Conservation (phyloP, 2,113 vertebrate species). For the Muntiacus muntjak region DNA sequence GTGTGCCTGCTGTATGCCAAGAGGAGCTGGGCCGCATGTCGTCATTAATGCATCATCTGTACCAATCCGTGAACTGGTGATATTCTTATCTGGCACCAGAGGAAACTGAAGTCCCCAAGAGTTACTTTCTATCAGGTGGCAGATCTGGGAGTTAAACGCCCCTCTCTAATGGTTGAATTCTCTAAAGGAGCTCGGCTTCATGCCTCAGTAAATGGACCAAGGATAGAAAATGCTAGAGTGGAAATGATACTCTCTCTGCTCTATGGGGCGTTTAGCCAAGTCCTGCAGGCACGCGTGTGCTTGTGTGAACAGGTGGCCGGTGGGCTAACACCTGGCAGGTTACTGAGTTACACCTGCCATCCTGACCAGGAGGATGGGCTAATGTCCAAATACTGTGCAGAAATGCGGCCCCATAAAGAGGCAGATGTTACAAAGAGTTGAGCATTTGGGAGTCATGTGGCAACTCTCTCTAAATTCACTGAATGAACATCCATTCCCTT, state of each 20-base stretch:
- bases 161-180: too few relatives aligned
- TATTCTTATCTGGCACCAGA: background rate
- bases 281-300: rapidly evolving
- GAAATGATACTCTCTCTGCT: background rate
- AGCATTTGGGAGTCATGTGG: background rate
- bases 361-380: background rate
- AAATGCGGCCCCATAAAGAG: background rate
- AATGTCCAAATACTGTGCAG: background rate
- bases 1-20: background rate
- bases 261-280: background rate
- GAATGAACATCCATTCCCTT: rapidly evolving
- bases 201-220: rapidly evolving
- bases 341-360: background rate
- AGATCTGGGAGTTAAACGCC: background rate
- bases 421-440: background rate
- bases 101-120: background rate
- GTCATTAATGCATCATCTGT: rapidly evolving
- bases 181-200: background rate
- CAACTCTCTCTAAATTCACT: background rate
- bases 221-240: background rate
- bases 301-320: background rate
- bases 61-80: rapidly evolving
- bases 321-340: background rate
- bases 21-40: rapidly evolving
- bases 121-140: background rate